A percentile compares a stretch with the other conserved stretches of the same genome.
These are phyloP conservation scores for Callyntrura guangdongensis DNA, from an alignment of 2,888 invertebrate species.

Conservation along the genomic window DNA sequence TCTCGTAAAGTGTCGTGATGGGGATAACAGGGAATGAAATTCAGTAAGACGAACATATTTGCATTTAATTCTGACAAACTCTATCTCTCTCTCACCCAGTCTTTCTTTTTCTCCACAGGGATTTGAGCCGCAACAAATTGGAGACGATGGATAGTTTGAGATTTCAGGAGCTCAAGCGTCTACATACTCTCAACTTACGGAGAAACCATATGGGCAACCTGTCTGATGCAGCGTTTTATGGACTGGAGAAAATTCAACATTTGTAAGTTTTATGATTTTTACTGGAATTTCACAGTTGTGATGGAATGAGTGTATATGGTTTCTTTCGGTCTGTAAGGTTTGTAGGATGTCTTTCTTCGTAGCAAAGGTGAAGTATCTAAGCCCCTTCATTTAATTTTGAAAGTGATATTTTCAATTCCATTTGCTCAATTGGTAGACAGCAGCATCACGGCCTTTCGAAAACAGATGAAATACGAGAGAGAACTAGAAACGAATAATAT, in stretches of 20 bases:
- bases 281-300: neutral
- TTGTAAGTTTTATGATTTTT: slow-evolving; percentile 86
- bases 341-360: neutral
- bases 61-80: slow-evolving; percentile 48
- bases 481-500: no score
- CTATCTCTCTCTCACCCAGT: neutral
- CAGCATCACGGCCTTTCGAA: neutral
- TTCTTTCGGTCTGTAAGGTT: neutral
- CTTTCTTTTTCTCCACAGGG: slow-evolving; percentile 87
- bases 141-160: slow-evolving; percentile 92
- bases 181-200: slow-evolving; percentile 92
- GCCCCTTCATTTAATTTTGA: neutral
- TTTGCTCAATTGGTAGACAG: neutral
- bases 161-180: slow-evolving; percentile 91
- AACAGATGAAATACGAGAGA: neutral
- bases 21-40: neutral
- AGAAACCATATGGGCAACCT: slow-evolving; percentile 93
- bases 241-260: slow-evolving; percentile 90
- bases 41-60: slow-evolving; percentile 41
- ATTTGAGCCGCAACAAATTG: slow-evolving; percentile 94
- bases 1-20: neutral
- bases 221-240: slow-evolving; percentile 96
- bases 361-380: neutral
- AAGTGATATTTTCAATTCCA: neutral
- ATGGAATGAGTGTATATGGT: neutral